Conservation (phyloP, 1,140 invertebrate species). For the Venturia canescens region DNA sequence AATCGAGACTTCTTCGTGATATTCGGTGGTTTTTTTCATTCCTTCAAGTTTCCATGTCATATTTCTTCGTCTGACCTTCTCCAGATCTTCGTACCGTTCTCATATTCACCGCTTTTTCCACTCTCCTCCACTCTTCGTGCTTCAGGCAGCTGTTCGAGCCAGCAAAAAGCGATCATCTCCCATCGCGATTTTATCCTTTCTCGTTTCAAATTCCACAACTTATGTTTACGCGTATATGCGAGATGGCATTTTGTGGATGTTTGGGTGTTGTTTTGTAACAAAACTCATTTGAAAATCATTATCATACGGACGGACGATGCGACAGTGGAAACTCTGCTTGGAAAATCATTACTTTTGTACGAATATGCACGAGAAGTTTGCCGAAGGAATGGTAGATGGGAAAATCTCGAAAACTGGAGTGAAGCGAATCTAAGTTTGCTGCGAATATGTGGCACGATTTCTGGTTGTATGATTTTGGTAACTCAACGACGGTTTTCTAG, state of each 20-base stretch:
- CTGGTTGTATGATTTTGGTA: no score
- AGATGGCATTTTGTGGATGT: neutral
- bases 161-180: neutral
- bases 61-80: conserved; percentile 14
- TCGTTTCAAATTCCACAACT: neutral
- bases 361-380: no score
- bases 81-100: neutral
- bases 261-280: no score
- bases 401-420: no score
- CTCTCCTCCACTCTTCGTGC: neutral
- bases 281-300: no score
- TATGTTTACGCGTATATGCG: neutral
- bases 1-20: neutral
- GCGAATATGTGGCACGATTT: no score
- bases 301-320: no score
- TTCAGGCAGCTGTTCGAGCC: neutral
- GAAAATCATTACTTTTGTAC: no score
- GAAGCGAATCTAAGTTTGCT: no score
- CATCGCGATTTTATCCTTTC: neutral
- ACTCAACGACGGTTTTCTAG: no score
- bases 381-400: no score
- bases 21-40: conserved; percentile 14
- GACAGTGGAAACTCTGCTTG: no score
- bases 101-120: conserved; percentile 19
- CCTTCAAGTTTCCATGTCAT: conserved; percentile 15